phyloP scores from a whole-genome alignment of 2,113 vertebrate species.

The Plecotus auritus region DNA sequence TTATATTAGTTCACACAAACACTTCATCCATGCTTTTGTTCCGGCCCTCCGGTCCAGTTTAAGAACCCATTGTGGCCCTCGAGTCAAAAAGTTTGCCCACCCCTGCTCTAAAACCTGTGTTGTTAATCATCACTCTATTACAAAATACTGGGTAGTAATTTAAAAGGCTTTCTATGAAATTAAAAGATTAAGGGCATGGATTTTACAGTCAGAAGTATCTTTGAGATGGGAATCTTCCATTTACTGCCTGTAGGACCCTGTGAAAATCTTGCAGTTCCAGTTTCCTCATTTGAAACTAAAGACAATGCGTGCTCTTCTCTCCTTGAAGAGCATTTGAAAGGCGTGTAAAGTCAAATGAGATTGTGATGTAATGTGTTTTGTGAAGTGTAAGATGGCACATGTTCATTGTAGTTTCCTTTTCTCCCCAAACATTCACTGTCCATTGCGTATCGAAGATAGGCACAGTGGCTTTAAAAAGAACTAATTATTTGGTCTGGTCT shows the following conservation, averaged over 20 bases:
- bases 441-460: not conserved
- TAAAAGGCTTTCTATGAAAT: not conserved
- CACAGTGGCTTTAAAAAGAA: not conserved
- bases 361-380: not conserved
- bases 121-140: not conserved
- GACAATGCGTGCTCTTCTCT: not conserved
- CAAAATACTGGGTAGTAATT: not conserved
- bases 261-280: not conserved
- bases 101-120: not conserved
- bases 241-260: not conserved
- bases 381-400: not conserved
- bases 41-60: too few species aligned
- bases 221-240: not conserved
- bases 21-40: too few species aligned
- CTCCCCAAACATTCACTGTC: not conserved
- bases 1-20: too few species aligned
- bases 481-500: not conserved
- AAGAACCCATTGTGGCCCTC: too few species aligned
- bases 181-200: not conserved
- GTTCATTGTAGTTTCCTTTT: not conserved
- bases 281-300: not conserved
- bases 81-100: too few species aligned
- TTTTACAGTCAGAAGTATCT: not conserved
- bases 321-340: not conserved
- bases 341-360: not conserved